Evolutionary conservation across 2,888 invertebrate species (phyloP).

Genomic region (Sylvicola cinctus): DNA sequence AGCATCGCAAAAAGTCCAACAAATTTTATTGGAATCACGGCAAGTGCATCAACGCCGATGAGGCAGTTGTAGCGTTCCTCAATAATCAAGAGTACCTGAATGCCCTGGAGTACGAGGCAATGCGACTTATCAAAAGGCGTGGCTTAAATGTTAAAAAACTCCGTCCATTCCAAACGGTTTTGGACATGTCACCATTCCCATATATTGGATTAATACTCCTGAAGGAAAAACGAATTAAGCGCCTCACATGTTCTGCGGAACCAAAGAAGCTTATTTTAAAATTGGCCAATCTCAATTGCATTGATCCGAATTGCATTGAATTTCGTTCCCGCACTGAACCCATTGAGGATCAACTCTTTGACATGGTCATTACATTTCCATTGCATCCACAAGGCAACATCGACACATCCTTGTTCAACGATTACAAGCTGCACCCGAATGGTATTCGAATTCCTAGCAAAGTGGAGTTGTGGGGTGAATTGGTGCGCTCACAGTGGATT

Average conservation of each 20-base stretch:
- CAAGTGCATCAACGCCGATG: constrained; percentile 1
- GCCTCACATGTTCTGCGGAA: constrained; percentile 25
- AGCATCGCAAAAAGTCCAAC: too few relatives aligned
- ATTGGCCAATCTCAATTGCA: constrained; percentile 25
- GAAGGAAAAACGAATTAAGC: constrained; percentile 25
- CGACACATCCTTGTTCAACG: constrained; percentile 21
- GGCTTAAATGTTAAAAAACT: constrained; percentile 15
- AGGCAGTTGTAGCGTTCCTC: constrained; percentile 25
- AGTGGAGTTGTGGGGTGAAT: constrained; percentile 30
- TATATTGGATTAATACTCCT: constrained; percentile 36
- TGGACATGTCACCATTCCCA: constrained; percentile 41
- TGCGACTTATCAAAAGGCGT: constrained; percentile 7
- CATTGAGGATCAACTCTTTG: constrained; percentile 22
- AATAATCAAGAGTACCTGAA: constrained; percentile 30
- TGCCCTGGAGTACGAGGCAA: constrained; percentile 22
- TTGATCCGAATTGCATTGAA: constrained; percentile 14
- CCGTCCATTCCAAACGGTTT: constrained; percentile 14
- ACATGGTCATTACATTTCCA: constrained; percentile 32
- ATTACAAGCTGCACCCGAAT: constrained; percentile 22
- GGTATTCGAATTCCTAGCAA: constrained; percentile 32
- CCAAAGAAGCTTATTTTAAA: constrained; percentile 26
- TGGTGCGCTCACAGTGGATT: constrained; percentile 38
- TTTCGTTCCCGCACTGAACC: constrained; percentile 12
- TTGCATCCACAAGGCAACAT: constrained; percentile 36
- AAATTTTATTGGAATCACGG: too few relatives aligned